Conservation (phyloP, 2,888 invertebrate species). For the Cataglyphis rosenhaueri region DNA sequence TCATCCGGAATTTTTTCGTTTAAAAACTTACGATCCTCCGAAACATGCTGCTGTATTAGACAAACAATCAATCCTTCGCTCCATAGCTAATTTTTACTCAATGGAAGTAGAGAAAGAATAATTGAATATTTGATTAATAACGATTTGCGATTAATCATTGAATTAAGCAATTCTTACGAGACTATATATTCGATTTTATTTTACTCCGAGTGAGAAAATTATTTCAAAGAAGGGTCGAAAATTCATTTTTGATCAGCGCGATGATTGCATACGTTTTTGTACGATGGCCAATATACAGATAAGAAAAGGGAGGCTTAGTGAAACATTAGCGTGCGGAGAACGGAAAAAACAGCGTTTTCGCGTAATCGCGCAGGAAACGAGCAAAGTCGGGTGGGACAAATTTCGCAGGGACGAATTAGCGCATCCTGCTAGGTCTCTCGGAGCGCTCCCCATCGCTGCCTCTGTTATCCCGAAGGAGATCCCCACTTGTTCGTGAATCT, state of each 20-base stretch:
- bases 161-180: background rate
- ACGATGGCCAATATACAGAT: slow-evolving; percentile 22
- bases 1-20: slow-evolving; percentile 7
- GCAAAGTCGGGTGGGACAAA: slow-evolving; percentile 73
- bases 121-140: background rate
- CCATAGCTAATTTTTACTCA: background rate
- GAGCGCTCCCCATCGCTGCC: slow-evolving; percentile 23
- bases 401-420: slow-evolving; percentile 83
- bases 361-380: slow-evolving; percentile 62
- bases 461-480: slow-evolving; percentile 81
- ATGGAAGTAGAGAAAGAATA: background rate
- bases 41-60: background rate
- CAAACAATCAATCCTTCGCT: background rate
- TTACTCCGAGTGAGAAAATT: slow-evolving; percentile 1
- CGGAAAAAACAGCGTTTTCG: slow-evolving; percentile 36
- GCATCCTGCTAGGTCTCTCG: slow-evolving; percentile 74
- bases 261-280: slow-evolving; percentile 14
- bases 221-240: background rate
- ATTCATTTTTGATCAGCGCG: slow-evolving; percentile 15
- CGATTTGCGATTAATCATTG: background rate
- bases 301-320: slow-evolving; percentile 57
- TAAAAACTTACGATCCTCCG: slow-evolving; percentile 7
- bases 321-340: slow-evolving; percentile 69
- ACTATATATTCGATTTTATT: background rate
- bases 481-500: slow-evolving; percentile 78